These are phyloP conservation scores for Geodia barretti DNA, from an alignment of 37 sponge, comb jelly and placozoan genomes.

Conservation along the genomic window DNA sequence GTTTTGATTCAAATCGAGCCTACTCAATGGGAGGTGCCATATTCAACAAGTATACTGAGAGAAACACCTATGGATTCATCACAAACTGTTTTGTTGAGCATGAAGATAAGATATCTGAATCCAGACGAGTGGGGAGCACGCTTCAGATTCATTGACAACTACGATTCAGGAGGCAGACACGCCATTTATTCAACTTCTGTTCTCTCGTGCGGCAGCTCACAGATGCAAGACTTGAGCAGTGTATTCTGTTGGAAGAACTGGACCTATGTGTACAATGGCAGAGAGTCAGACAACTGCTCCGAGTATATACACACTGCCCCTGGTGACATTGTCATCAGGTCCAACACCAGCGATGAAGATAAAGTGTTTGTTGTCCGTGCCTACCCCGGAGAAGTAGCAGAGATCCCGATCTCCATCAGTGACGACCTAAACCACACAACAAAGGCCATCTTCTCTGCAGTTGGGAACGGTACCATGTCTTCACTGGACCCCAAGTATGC, in stretches of 20 bases:
- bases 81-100: slow-evolving; percentile 51
- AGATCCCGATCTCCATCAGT: slow-evolving; percentile 6
- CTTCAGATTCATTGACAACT: slow-evolving; percentile 45
- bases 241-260: slow-evolving; percentile 35
- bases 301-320: slow-evolving; percentile 5
- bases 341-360: neutral
- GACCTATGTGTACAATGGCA: neutral
- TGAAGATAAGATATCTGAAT: slow-evolving; percentile 1
- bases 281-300: neutral
- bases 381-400: slow-evolving; percentile 37
- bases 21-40: slow-evolving; percentile 54
- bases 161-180: slow-evolving; percentile 5
- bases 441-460: too few species aligned
- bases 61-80: slow-evolving; percentile 5
- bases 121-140: slow-evolving; percentile 29
- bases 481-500: too few species aligned
- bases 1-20: slow-evolving; percentile 43
- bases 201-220: slow-evolving; percentile 25
- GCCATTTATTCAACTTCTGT: slow-evolving; percentile 60
- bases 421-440: slow-evolving; percentile 47
- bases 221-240: neutral
- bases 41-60: slow-evolving; percentile 25
- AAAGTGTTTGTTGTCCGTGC: neutral
- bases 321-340: neutral
- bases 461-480: too few species aligned